Conservation (phyloP, 2,113 vertebrate genomes). For the Dermatemys mawii region DNA sequence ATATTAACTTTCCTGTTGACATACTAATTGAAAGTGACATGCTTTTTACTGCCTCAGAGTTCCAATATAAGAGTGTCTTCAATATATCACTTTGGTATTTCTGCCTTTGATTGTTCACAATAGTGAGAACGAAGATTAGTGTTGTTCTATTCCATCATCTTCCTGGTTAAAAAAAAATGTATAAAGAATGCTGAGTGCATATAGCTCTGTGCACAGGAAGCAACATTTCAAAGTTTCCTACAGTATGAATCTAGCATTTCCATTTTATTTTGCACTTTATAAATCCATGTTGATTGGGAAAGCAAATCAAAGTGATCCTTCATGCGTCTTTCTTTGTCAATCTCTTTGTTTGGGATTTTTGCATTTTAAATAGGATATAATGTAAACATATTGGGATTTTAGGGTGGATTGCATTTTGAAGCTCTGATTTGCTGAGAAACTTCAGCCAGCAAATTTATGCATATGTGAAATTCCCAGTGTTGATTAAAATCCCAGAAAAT, state of each 20-base stretch:
- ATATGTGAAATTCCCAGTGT: background rate
- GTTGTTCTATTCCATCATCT: constrained; percentile 5
- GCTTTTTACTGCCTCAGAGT: constrained; percentile 2
- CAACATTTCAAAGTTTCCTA: background rate
- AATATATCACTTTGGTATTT: background rate
- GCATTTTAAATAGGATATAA: constrained; percentile 46
- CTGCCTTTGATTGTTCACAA: background rate
- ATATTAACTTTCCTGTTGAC: background rate
- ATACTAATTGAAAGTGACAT: background rate
- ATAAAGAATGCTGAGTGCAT: background rate
- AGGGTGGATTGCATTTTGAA: background rate
- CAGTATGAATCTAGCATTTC: background rate
- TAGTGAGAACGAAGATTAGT: background rate
- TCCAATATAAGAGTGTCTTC: background rate
- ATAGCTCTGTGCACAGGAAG: background rate
- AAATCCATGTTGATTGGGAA: background rate
- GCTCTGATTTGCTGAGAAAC: background rate
- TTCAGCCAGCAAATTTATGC: background rate
- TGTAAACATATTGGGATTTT: constrained; percentile 32
- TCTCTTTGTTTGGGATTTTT: background rate
- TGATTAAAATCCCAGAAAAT: background rate
- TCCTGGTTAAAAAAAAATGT: constrained; percentile 15
- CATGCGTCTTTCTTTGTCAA: background rate
- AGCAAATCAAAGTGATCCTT: constrained; percentile 45
- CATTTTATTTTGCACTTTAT: constrained; percentile 26